Evolutionary conservation across 2,888 invertebrate genomes (phyloP).

Genomic region (Melinaea marsaeus): DNA sequence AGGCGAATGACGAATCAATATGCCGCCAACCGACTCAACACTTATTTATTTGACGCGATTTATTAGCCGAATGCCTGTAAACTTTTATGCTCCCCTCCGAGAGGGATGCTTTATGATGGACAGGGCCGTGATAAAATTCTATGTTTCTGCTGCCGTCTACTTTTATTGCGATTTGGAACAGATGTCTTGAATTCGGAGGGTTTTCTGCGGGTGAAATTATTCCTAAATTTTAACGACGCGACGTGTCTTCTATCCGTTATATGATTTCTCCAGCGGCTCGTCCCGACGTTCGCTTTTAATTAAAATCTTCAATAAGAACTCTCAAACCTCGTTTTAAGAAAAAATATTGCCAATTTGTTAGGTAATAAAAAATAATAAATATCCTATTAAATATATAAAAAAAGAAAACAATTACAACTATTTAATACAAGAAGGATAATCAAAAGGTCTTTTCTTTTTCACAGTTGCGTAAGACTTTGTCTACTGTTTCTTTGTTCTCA

Average conservation of each 20-base stretch:
- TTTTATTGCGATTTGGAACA: conserved; percentile 67
- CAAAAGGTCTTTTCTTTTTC: neutral
- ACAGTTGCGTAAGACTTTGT: conserved; percentile 18
- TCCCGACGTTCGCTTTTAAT: conserved; percentile 14
- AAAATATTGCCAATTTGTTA: neutral
- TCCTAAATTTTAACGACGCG: conserved; percentile 39
- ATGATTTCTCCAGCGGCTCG: conserved; percentile 21
- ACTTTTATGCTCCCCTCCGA: conserved; percentile 70
- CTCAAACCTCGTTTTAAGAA: neutral
- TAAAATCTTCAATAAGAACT: conserved; percentile 8
- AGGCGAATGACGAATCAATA: conserved; percentile 78
- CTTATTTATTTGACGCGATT: conserved; percentile 78
- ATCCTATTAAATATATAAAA: too few species aligned
- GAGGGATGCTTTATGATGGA: conserved; percentile 71
- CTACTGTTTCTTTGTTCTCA: conserved; percentile 17
- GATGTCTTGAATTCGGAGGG: conserved; percentile 53
- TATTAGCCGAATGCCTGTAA: conserved; percentile 77
- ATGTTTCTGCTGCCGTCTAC: conserved; percentile 63
- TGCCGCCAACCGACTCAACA: conserved; percentile 78
- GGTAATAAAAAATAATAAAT: neutral
- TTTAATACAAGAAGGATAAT: conserved; percentile 8
- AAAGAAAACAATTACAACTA: conserved; percentile 8
- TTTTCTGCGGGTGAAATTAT: conserved; percentile 38
- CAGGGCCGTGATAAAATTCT: conserved; percentile 70
- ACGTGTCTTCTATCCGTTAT: conserved; percentile 29